A percentile compares a stretch with the other conserved stretches of the same genome.
Conservation (phyloP, 2,888 invertebrate genomes). For the Cerastis leucographa region DNA sequence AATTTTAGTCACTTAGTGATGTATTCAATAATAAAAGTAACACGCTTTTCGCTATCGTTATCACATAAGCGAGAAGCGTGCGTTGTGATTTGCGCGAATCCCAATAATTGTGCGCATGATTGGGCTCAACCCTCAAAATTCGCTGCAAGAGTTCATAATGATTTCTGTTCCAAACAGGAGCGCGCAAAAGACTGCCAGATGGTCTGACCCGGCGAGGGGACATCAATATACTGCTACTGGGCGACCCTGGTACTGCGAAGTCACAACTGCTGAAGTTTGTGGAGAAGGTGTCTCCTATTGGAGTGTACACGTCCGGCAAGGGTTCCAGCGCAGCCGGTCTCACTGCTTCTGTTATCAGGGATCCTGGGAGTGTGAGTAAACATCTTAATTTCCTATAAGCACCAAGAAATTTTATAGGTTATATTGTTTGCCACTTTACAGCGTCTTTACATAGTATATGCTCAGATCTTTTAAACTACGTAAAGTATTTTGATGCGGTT, state of each 20-base stretch:
- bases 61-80: background rate
- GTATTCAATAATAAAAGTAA: background rate
- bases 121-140: background rate
- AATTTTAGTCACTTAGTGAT: background rate
- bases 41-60: background rate
- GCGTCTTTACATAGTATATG: background rate
- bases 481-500: too few relatives aligned
- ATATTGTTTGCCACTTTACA: background rate
- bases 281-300: conserved; percentile 97
- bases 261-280: conserved; percentile 99
- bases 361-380: conserved; percentile 95
- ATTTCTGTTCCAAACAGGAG: conserved; percentile 83
- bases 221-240: conserved; percentile 98
- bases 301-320: conserved; percentile 99
- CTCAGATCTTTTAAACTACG: too few relatives aligned
- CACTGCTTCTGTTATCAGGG: conserved; percentile 98
- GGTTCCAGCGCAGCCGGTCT: conserved; percentile 99
- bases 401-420: background rate
- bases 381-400: background rate
- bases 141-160: background rate
- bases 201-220: conserved; percentile 98
- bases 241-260: conserved; percentile 99
- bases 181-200: conserved; percentile 97
- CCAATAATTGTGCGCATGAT: background rate
- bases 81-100: background rate